Percentiles rank a stretch among this genome's conserved stretches.
phyloP scores from a whole-genome alignment of 2,797 vertebrate species.

The Brotula barbata region DNA sequence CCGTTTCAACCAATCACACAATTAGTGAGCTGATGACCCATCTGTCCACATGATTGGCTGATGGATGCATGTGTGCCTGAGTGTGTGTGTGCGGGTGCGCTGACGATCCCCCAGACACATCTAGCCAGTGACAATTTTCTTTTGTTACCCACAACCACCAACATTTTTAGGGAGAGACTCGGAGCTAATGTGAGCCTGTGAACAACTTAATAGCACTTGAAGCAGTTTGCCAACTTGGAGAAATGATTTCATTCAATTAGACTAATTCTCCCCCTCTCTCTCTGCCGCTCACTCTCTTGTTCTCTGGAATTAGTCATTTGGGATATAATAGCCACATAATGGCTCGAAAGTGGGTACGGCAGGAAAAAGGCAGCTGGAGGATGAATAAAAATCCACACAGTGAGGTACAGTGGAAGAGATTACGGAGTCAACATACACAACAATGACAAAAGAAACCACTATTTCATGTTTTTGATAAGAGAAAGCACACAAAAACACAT shows the following conservation, averaged over 20 bases:
- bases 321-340: constrained; percentile 74
- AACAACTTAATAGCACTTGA: constrained; percentile 77
- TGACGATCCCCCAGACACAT: constrained; percentile 60
- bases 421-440: constrained; percentile 9
- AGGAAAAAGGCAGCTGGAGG: constrained; percentile 66
- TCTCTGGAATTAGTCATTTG: constrained; percentile 74
- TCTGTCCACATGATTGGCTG: constrained; percentile 85
- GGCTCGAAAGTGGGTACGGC: constrained; percentile 62
- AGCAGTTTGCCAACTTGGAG: constrained; percentile 88
- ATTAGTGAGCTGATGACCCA: constrained; percentile 99
- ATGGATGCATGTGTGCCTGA: constrained; percentile 36
- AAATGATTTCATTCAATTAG: constrained; percentile 91
- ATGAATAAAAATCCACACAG: constrained; percentile 46
- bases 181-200: constrained; percentile 61
- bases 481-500: constrained; percentile 16
- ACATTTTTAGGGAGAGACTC: constrained; percentile 51
- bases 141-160: constrained; percentile 58
- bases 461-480: constrained; percentile 6
- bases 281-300: constrained; percentile 55
- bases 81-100: constrained; percentile 17
- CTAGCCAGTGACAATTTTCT: constrained; percentile 66
- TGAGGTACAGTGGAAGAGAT: constrained; percentile 29
- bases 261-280: constrained; percentile 77
- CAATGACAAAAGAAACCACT: constrained; percentile 19
- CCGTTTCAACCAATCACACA: constrained; percentile 99